These are phyloP conservation scores for Sturnira hondurensis DNA, from an alignment of 2,113 vertebrate genomes.

Conservation along the genomic window DNA sequence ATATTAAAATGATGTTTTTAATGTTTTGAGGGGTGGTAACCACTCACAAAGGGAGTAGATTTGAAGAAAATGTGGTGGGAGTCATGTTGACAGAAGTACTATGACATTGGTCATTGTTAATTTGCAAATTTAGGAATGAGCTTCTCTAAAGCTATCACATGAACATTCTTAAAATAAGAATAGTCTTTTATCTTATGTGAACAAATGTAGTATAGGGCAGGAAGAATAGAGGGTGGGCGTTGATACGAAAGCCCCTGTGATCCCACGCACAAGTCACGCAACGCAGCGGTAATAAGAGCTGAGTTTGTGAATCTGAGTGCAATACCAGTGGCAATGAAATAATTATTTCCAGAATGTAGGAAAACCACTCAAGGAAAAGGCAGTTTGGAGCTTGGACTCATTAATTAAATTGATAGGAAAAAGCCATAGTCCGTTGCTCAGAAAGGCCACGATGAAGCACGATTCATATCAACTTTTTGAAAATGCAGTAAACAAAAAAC, in stretches of 20 bases:
- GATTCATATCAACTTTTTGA: background rate
- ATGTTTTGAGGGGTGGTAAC: background rate
- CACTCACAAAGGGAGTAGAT: background rate
- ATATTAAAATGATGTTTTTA: background rate
- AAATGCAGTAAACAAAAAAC: background rate
- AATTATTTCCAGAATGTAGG: background rate
- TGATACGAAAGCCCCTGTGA: background rate
- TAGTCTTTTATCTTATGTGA: background rate
- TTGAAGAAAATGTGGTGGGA: background rate
- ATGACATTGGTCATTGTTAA: background rate
- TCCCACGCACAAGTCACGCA: fast-evolving
- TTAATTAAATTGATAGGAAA: background rate
- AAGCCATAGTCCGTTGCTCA: background rate
- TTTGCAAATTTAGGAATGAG: background rate
- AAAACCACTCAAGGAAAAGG: background rate
- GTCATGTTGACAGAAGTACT: background rate
- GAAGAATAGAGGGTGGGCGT: background rate
- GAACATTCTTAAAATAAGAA: background rate
- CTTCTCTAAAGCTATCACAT: background rate
- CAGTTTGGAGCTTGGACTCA: background rate
- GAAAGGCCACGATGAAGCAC: background rate
- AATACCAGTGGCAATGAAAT: background rate
- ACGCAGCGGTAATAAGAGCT: too few relatives aligned
- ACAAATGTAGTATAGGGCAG: background rate
- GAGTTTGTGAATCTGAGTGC: background rate